phyloP scores from a whole-genome alignment of 2,888 invertebrate genomes.

The Ochropleura plecta region DNA sequence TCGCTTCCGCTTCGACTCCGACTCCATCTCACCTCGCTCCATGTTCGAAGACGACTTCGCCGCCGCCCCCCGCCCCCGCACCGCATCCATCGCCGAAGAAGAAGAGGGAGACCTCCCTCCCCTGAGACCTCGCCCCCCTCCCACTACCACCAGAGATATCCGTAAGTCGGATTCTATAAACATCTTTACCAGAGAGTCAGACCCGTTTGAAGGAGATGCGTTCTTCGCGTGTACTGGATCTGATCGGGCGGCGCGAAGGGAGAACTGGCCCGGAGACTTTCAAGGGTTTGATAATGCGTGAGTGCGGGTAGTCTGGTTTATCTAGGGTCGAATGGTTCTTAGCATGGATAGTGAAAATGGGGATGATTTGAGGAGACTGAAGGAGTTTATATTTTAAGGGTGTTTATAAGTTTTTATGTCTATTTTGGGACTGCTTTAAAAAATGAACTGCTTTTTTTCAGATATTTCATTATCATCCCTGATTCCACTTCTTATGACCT shows the following conservation, averaged over 20 bases:
- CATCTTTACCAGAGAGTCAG: slow-evolving; percentile 96
- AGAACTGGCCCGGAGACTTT: slow-evolving; percentile 89
- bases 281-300: slow-evolving; percentile 86
- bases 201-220: slow-evolving; percentile 97
- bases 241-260: slow-evolving; percentile 84
- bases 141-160: slow-evolving; percentile 90
- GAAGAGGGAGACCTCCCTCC: slow-evolving; percentile 86
- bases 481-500: background rate
- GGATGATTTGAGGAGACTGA: background rate
- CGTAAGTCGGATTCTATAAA: slow-evolving; percentile 97
- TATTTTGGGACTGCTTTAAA: background rate
- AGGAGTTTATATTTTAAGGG: background rate
- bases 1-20: slow-evolving; percentile 87
- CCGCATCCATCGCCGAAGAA: slow-evolving; percentile 87
- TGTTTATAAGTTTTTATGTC: background rate
- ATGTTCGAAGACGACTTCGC: slow-evolving; percentile 94
- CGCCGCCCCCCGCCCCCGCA: slow-evolving; percentile 80
- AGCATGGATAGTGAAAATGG: background rate
- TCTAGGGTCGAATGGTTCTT: slow-evolving; percentile 9
- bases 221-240: slow-evolving; percentile 93
- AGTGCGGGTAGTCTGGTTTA: slow-evolving; percentile 61
- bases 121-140: slow-evolving; percentile 78
- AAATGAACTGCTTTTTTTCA: background rate
- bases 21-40: slow-evolving; percentile 85
- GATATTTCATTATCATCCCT: background rate